Evolutionary conservation across 2,888 invertebrate genomes (phyloP), one percentile per base, ranked within the genome.

Genomic region (Lagria hirta): DNA sequence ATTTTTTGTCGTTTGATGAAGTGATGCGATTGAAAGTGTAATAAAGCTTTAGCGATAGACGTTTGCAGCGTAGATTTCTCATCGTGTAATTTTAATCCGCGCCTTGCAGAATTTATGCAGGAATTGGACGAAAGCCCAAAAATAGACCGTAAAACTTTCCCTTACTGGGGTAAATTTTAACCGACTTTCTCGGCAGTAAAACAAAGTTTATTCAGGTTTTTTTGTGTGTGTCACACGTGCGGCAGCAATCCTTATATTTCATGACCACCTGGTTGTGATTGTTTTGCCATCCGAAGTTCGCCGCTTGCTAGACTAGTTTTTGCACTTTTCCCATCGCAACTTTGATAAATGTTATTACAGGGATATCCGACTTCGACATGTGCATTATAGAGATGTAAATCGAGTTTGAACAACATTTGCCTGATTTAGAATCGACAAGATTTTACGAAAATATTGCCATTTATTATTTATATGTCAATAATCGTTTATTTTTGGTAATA

Each of bases 241-340:
- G 57, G 54, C 52, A 52, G 56, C 61, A 57, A 62, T 60, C 60
- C 58, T 61, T 61, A 62, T 66, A 65, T 64, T 64, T 66, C 65
- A 66, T 54, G 55, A 57, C 61, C 62, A 62, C 60, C 65, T 65
- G 65, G 58, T 54, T 49, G 57, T 56, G 64, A 66, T 66, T 64
- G 64, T 65, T 66, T 64, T 58, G 61, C 61, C 58, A 60, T 64
- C 60, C 55, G 58, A 60, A 62, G 54, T 60, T 58, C 37, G 51
- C 43, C 56, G 48, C 30, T 60, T 46, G 18, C 43, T 32, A 37
- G 37, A 30, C 36, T 18, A 30, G 50, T 52, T 52, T 48, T 51
- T 45, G 41, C 48, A 34, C 35, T 51, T 48, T 52, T 44, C 51
- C 55, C 49, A 34, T 52, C 40, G 41, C 40, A 47, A 51, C 48